These are phyloP conservation scores for Acholoe squamosa DNA, from an alignment of 2,888 invertebrate species.

Conservation along the genomic window DNA sequence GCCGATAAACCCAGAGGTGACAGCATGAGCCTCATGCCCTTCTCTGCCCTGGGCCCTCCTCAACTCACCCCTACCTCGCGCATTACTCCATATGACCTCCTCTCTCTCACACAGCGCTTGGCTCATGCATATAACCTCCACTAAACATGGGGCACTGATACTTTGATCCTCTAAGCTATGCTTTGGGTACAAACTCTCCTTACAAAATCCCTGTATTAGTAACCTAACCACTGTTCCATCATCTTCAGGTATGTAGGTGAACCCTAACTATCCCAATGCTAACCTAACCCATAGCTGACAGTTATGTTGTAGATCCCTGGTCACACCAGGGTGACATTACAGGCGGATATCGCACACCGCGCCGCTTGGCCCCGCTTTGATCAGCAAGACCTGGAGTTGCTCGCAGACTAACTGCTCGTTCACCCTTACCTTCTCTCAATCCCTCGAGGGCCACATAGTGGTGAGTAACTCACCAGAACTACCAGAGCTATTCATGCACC, in stretches of 20 bases:
- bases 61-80: background rate
- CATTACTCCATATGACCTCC: background rate
- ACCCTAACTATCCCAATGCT: background rate
- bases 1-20: constrained; percentile 56
- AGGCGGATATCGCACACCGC: background rate
- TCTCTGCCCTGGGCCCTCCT: background rate
- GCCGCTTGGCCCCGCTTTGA: background rate
- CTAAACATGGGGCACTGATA: background rate
- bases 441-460: too few species aligned
- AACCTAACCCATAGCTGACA: background rate
- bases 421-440: background rate
- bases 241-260: too few species aligned
- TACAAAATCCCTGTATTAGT: too few species aligned
- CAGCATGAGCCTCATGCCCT: constrained; percentile 38
- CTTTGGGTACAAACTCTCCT: too few species aligned
- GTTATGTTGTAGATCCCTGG: too few species aligned
- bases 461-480: too few species aligned
- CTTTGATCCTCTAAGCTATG: too few species aligned
- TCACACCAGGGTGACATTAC: background rate
- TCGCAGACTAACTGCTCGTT: background rate
- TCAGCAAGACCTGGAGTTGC: constrained; percentile 4
- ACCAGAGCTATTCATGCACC: too few species aligned
- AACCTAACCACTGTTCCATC: too few species aligned
- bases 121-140: background rate
- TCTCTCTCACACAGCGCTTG: background rate